phyloP scores from a whole-genome alignment of 2,888 invertebrate species.

The Arrhopalites spinosus region DNA sequence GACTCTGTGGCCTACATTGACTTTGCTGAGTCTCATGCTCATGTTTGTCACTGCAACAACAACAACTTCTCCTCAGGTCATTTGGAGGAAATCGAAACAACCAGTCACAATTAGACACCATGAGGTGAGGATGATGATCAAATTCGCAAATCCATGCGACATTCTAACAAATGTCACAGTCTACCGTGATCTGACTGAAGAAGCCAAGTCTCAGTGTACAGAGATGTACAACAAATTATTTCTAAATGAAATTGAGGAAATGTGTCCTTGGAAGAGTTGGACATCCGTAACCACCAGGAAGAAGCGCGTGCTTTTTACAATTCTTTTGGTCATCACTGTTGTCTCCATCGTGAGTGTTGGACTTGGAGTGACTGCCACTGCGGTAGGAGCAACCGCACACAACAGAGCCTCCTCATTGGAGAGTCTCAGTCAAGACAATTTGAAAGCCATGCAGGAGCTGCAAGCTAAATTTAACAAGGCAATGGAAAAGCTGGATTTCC shows the following conservation, averaged over 20 bases:
- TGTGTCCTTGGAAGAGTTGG: background rate
- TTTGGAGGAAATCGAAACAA: too few species aligned
- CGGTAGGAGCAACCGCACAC: background rate
- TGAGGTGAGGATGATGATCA: background rate
- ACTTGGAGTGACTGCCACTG: background rate
- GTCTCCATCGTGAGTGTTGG: background rate
- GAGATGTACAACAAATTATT: background rate
- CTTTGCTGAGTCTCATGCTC: background rate
- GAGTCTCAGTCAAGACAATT: too few species aligned
- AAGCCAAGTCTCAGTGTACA: background rate
- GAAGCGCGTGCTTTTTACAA: too few species aligned
- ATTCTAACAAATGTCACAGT: background rate
- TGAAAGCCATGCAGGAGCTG: background rate
- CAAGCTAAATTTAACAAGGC: constrained; percentile 16
- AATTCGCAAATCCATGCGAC: background rate
- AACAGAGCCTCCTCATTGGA: background rate
- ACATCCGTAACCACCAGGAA: too few species aligned
- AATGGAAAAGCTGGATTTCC: background rate
- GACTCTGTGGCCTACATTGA: background rate
- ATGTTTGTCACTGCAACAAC: too few species aligned
- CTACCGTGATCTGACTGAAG: background rate
- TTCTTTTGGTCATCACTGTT: background rate
- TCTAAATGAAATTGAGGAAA: background rate
- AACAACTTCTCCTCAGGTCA: too few species aligned
- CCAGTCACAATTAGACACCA: background rate